Conservation (phyloP, 2,797 vertebrate species). For the Acrocephalus scirpaceus region DNA sequence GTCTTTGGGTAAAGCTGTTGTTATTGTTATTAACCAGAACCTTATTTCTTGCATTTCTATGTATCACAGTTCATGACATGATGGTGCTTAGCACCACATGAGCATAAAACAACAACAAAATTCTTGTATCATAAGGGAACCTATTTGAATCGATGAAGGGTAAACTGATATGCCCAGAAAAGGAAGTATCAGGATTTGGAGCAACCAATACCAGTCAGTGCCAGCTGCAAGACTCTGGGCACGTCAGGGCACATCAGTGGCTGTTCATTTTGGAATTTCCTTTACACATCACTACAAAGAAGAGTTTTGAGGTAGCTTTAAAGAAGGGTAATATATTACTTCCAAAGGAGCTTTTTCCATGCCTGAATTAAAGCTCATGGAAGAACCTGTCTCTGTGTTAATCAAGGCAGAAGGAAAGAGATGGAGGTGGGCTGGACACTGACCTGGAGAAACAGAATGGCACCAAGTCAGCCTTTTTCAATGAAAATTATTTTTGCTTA, state of each 20-base stretch:
- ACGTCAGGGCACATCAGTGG: neutral
- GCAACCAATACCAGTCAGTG: neutral
- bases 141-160: fast-evolving
- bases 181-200: neutral
- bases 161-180: neutral
- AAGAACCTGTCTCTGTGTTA: neutral
- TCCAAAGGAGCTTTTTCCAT: neutral
- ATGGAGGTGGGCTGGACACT: neutral
- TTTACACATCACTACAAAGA: neutral
- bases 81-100: neutral
- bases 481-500: neutral
- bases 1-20: neutral
- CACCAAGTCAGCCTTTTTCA: neutral
- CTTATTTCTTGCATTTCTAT: neutral
- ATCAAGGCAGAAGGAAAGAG: neutral
- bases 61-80: fast-evolving
- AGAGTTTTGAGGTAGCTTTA: neutral
- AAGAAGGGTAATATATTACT: neutral
- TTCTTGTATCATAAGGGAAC: neutral
- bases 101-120: neutral
- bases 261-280: neutral
- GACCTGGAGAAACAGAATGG: neutral
- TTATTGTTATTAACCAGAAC: neutral
- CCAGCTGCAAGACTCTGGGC: neutral
- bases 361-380: neutral